Evolutionary conservation across 2,888 invertebrate genomes (phyloP), one percentile per base, ranked within the genome.

Genomic region (Polietes domitor): DNA sequence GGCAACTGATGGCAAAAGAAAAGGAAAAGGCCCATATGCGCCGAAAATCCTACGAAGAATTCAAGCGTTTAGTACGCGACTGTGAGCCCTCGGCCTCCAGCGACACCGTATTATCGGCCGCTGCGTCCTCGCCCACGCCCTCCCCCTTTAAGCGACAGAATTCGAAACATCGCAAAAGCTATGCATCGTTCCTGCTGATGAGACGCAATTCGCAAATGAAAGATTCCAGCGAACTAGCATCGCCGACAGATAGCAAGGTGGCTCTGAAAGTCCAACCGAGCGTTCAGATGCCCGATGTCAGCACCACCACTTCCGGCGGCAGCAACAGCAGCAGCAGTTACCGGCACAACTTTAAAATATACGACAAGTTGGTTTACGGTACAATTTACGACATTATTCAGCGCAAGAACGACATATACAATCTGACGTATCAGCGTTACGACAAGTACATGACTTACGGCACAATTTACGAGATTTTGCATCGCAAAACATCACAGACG

Each of bases 391-490:
- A 92, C 85, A 92, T 92, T 32, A 92, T 92, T 41, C 92, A 92
- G 86, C 90, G 91, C 12, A 92, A 92, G 85, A 92, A 92, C 65
- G 92, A 92, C 86, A 91, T 91, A 32, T 92, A 91, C 87, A 90
- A 90, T 83, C 82, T 91, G 86, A 91, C 91, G 12, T 91, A 91
- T 86, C 91, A 91, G 79, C 92, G 92, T 77, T 92, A 92, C 84
- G 92, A 92, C 87, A 92, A 92, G 77, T 92, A 92, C 83, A 92
- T 92, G 92, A 92, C 92, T 32, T 92, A 92, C 82, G 92, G 92
- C 77, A 92, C 92, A 68, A 92, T 92, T 75, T 92, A 92, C 86
- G 92, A 92, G 86, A 92, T 92, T 85, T 81, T 92, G 50, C 92
- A 92, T 86, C 91, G 92, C 41, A 92, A 92, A 82, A 89, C 90